Evolutionary conservation across 2,797 vertebrate species (phyloP).

Genomic region (Hippocampus kuda): DNA sequence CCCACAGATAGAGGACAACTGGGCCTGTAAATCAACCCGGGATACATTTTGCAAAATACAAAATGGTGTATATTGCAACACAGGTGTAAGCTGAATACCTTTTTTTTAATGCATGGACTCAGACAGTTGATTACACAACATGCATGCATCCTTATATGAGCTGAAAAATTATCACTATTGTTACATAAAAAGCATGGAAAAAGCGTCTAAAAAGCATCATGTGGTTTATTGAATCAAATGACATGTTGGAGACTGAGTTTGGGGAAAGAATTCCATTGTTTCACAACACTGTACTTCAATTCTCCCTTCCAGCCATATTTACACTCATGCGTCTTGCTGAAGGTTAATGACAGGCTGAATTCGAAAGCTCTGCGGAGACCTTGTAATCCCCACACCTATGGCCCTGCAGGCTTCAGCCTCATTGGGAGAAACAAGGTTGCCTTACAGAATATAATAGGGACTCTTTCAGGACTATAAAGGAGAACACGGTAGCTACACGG

Average conservation of each 20-base stretch:
- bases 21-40: constrained; percentile 65
- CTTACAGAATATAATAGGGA: not conserved
- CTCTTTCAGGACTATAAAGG: not conserved
- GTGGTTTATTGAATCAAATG: constrained; percentile 35
- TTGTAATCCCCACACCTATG: not conserved
- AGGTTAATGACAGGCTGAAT: constrained; percentile 1
- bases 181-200: not conserved
- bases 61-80: not conserved
- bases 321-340: constrained; percentile 22
- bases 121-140: constrained; percentile 63
- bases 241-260: constrained; percentile 17
- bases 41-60: constrained; percentile 40
- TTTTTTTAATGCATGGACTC: constrained; percentile 54
- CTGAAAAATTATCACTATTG: constrained; percentile 40
- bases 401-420: not conserved
- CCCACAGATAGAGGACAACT: constrained; percentile 52
- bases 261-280: constrained; percentile 20
- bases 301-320: constrained; percentile 22
- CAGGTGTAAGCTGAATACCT: constrained; percentile 22
- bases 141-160: constrained; percentile 60
- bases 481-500: not conserved
- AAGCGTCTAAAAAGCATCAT: constrained; percentile 38
- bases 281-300: constrained; percentile 19
- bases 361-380: not conserved
- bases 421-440: not conserved